Evolutionary conservation across 2,113 vertebrate genomes (phyloP), one percentile per base, ranked within the genome.

Genomic region (Hemibagrus wyckioides): DNA sequence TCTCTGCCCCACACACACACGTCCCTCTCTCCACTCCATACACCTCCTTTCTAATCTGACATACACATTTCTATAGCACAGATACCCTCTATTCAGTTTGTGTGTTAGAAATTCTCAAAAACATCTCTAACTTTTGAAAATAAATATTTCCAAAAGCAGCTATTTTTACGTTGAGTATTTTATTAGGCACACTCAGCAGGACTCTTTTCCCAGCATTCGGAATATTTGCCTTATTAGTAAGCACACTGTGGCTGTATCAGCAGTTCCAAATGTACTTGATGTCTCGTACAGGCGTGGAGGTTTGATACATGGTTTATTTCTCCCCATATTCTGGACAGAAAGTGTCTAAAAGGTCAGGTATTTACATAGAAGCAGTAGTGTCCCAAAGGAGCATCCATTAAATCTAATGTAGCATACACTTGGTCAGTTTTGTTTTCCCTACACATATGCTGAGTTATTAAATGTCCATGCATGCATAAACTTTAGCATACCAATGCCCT

Each of bases 401-500:
- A 77, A 80, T 50, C 56, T 88, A 85, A 85, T 83, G 83, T 85
- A 80, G 82, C 87, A 73, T 85, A 63, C 69, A 63, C 57, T 80
- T 67, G 56, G 28, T 80, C 86, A 61, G 86, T 57, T 87, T 81
- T 67, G 69, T 87, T 82, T 90, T 85, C 39, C 30, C 77, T 85
- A 61, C 33, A 75, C 57, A 65, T 63, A 69, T 52, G 41, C 86
- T 30, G 59, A 85, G 65, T 76, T 88, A 86, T 86, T 88, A 87
- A 91, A 88, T 88, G 87, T 86, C 88, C 61, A 85, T 81, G 61
- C 88, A 79, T 82, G 77, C 84, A 90, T 89, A 86, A 89, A 87
- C 79, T 54, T 82, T 85, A 85, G 80, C 84, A 86, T 88, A 82
- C 75, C 86, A 30, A 83, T 76, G 73, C 44, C 83, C 73, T 80